Conservation (phyloP, 1,140 invertebrate genomes). For the Lepidurus packardi region DNA sequence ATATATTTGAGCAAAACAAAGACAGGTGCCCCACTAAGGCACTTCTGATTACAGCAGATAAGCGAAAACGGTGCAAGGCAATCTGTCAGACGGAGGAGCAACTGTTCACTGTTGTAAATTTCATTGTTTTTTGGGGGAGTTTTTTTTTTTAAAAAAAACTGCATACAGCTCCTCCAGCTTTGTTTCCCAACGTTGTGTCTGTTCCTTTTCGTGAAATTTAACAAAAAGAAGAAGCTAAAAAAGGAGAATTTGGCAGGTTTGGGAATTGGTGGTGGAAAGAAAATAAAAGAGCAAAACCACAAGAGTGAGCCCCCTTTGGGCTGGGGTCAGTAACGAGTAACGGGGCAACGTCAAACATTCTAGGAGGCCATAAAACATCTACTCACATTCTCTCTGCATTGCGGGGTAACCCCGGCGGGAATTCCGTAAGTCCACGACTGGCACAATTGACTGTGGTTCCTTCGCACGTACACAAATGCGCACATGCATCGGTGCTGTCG, state of each 20-base stretch:
- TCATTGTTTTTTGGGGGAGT: not conserved
- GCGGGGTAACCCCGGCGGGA: constrained; percentile 65
- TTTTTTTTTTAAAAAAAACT: not conserved
- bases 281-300: constrained; percentile 22
- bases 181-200: not conserved
- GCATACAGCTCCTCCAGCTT: not conserved
- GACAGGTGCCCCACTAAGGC: constrained; percentile 20
- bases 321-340: constrained; percentile 35
- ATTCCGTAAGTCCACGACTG: constrained; percentile 66
- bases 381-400: constrained; percentile 81
- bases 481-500: constrained; percentile 51
- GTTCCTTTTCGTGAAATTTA: no score
- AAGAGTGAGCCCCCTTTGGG: constrained; percentile 34
- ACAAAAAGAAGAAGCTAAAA: not conserved
- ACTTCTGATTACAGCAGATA: not conserved
- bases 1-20: constrained; percentile 22
- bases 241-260: not conserved
- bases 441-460: constrained; percentile 73
- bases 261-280: not conserved
- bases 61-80: constrained; percentile 8
- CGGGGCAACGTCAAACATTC: constrained; percentile 31
- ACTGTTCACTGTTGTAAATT: constrained; percentile 12
- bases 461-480: constrained; percentile 70
- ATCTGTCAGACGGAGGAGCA: not conserved
- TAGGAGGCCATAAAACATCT: constrained; percentile 30